phyloP scores from a whole-genome alignment of 2,113 vertebrate genomes.

The Lepisosteus osseus region DNA sequence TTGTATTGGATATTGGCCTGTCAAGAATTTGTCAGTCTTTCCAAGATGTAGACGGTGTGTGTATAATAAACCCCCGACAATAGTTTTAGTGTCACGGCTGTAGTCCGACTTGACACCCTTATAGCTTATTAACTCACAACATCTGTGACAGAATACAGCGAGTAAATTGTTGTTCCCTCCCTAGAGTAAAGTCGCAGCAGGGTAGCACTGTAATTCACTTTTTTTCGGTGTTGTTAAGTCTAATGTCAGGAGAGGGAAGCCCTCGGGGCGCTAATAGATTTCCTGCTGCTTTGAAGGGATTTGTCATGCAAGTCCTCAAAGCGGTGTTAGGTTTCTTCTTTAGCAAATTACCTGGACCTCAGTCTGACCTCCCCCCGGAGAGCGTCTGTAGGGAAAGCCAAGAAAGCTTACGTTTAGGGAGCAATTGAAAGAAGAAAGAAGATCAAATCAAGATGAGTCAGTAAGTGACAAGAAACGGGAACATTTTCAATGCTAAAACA shows the following conservation, averaged over 20 bases:
- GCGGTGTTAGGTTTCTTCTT: conserved; percentile 49
- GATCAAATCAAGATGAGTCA: conserved; percentile 20
- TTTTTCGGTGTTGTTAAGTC: background rate
- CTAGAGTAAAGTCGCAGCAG: background rate
- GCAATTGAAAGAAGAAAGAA: conserved; percentile 11
- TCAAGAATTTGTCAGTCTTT: no score
- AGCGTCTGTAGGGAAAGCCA: background rate
- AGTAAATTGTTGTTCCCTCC: background rate
- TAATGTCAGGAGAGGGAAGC: conserved; percentile 32
- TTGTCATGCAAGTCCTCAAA: conserved; percentile 35
- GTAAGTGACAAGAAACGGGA: conserved; percentile 15
- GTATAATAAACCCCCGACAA: background rate
- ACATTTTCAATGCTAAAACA: conserved; percentile 16
- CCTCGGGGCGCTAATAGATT: conserved; percentile 71
- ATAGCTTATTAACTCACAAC: background rate
- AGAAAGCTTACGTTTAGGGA: background rate
- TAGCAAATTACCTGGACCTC: conserved; percentile 50
- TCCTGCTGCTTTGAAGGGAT: conserved; percentile 68
- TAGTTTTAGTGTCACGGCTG: background rate
- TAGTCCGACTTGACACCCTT: background rate
- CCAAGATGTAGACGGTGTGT: background rate
- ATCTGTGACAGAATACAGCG: background rate
- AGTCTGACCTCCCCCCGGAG: conserved; percentile 46
- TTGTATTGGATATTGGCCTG: no score
- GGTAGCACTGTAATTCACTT: conserved; percentile 4